A percentile compares a stretch with the other conserved stretches of the same genome.
Conservation (phyloP, 2,888 invertebrate species). For the Embidobia sp. region DNA sequence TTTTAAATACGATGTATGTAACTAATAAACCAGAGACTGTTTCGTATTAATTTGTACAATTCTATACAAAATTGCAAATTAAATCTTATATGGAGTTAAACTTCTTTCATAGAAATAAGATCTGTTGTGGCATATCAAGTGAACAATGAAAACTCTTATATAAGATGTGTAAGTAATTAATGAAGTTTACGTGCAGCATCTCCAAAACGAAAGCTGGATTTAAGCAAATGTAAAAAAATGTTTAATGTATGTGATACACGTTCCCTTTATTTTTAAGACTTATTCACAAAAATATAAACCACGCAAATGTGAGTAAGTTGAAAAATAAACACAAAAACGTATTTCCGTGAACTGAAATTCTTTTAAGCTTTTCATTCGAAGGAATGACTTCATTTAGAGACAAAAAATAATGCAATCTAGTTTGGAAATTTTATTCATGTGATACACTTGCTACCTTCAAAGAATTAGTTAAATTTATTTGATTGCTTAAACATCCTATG, state of each 20-base stretch:
- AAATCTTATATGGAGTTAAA: background rate
- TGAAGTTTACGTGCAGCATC: background rate
- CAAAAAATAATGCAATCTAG: no score
- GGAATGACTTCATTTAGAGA: no score
- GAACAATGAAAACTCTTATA: background rate
- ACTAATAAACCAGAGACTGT: no score
- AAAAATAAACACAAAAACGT: no score
- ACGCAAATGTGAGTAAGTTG: background rate
- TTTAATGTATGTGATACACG: background rate
- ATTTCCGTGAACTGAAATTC: no score
- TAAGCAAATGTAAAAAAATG: background rate
- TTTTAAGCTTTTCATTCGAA: no score
- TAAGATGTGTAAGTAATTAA: constrained; percentile 2
- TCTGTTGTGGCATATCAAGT: background rate
- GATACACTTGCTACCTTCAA: no score
- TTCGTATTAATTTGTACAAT: no score
- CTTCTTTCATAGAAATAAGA: background rate
- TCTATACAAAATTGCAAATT: background rate
- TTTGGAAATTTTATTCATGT: no score
- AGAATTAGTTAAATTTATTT: no score
- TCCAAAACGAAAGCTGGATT: background rate
- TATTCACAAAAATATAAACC: constrained; percentile 2
- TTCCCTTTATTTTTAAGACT: background rate
- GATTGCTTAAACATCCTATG: no score
- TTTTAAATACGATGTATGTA: no score